These are phyloP conservation scores for Pseudolaguvia tuberculata DNA, from an alignment of 2,113 vertebrate species.

Conservation along the genomic window DNA sequence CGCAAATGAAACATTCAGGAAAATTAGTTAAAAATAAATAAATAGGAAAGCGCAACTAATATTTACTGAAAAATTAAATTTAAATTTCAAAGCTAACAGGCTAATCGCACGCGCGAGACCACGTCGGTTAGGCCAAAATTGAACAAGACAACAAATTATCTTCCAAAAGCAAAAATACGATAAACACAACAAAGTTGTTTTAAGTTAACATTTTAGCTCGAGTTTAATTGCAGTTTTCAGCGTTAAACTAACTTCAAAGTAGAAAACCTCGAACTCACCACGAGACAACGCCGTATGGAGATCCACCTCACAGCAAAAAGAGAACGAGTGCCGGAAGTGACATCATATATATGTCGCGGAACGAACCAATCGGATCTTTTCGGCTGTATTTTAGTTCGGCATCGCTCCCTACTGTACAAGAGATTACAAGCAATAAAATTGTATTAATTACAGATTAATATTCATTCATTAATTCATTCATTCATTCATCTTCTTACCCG, in stretches of 20 bases:
- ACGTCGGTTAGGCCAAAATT: not conserved
- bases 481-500: no score
- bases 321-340: fast-evolving
- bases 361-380: not conserved
- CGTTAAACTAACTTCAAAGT: not conserved
- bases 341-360: constrained; percentile 50
- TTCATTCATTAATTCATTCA: no score
- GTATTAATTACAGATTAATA: no score
- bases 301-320: constrained; percentile 65
- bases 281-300: constrained; percentile 86
- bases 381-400: no score
- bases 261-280: constrained; percentile 63
- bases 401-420: constrained; percentile 8
- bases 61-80: no score
- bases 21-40: not conserved
- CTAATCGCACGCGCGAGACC: not conserved
- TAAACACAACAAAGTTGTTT: no score
- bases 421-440: not conserved
- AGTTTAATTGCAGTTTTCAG: no score
- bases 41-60: no score
- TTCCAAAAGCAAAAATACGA: not conserved
- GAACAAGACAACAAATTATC: not conserved
- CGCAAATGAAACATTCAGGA: not conserved
- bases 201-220: no score
- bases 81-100: not conserved